Evolutionary conservation across 2,113 vertebrate species (phyloP), one percentile per base, ranked within the genome.

Genomic region (Amazona guildingii): DNA sequence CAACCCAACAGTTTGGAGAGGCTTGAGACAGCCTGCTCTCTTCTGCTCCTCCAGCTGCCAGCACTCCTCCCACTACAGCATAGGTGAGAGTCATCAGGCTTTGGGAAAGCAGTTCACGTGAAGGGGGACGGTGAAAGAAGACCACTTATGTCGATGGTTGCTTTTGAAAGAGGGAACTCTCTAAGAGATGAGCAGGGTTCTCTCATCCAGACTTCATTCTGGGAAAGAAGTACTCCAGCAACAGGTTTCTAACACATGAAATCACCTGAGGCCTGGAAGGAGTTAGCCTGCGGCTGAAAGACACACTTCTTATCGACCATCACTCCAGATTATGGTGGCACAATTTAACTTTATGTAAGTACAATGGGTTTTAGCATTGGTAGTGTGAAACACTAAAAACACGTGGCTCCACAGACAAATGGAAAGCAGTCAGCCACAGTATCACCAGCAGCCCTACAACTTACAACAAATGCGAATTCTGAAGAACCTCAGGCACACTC

Each of bases 91-190:
- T 17, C 13, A 33, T 15, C 7, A 4, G 17, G 16, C 20, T 72
- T 70, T 63, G 8, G 17, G 37, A 70, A 82, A 66, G 25, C 20
- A 90, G 66, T 33, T 77, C 3, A 1, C 21, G 5, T 28, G 16
- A 17, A 16, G 5, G 2, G 0, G 2, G 24, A 17, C 0, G 1
- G 13, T 41, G 49, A n/a, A 82, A 29, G 18, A 17, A 68, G 10
- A 82, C 6, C 0, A 0, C 9, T 67, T 15, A 59, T 27, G 3
- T 6, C 43, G 18, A 39, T 9, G 41, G 7, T 6, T 52, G 37
- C 25, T 85, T 85, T 74, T 57, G 35, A 87, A 29, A 74, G 14
- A 33, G 3, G 7, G 13, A 81, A 17, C 2, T 2, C 21, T 37
- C 15, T 49, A 17, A 85, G 23, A 82, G 17, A 52, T 5, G 0